phyloP scores from a whole-genome alignment of 2,797 vertebrate species.

The Coregonus sp. region DNA sequence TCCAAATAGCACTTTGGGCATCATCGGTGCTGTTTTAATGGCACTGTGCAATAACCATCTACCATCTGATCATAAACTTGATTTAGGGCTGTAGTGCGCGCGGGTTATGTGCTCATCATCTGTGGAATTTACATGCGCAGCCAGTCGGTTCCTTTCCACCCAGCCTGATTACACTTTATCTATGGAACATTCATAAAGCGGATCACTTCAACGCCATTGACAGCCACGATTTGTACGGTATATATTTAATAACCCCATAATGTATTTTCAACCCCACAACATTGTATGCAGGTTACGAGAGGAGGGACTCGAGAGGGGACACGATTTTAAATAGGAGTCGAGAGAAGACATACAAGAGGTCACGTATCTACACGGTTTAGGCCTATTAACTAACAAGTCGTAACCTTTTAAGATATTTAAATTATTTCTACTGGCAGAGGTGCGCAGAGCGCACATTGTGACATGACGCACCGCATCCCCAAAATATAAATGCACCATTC shows the following conservation, averaged over 20 bases:
- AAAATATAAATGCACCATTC: conserved; percentile 23
- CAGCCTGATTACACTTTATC: conserved; percentile 37
- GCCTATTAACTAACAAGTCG: conserved; percentile 43
- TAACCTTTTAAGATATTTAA: conserved; percentile 22
- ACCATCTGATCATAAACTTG: conserved; percentile 53
- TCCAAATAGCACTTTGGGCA: conserved; percentile 1
- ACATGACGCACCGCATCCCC: not conserved
- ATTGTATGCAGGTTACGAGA: conserved; percentile 28
- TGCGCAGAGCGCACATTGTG: not conserved
- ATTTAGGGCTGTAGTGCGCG: conserved; percentile 43
- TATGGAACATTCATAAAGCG: conserved; percentile 47
- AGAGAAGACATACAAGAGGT: conserved; percentile 52
- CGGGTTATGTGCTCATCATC: conserved; percentile 38
- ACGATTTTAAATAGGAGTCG: conserved; percentile 58
- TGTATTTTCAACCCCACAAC: conserved; percentile 32
- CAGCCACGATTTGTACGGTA: conserved; percentile 25
- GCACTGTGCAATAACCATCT: conserved; percentile 1
- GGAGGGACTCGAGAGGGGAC: conserved; percentile 39
- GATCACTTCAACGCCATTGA: conserved; percentile 32
- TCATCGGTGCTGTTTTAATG: not conserved
- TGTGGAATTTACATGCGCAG: conserved; percentile 45
- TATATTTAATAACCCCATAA: conserved; percentile 44
- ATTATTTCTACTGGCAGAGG: not conserved
- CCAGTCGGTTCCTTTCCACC: conserved; percentile 34
- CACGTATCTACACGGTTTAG: conserved; percentile 46